These are phyloP conservation scores for Corvus cornix DNA, from an alignment of 2,113 vertebrate species.

Conservation along the genomic window DNA sequence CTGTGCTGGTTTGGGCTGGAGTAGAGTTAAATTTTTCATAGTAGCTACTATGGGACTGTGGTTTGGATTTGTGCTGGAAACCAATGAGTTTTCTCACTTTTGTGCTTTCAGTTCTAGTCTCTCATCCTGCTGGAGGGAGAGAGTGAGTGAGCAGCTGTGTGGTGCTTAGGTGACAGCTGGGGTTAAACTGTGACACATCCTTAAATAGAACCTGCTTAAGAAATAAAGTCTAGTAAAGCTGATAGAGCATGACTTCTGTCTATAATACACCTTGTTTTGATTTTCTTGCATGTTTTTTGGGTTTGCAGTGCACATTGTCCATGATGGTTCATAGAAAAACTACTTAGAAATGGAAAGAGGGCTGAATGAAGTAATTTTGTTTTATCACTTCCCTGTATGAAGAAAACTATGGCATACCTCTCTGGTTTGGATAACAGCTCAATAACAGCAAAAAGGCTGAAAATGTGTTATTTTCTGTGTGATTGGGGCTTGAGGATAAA, in stretches of 20 bases:
- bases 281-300: background rate
- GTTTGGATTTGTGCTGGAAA: background rate
- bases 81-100: background rate
- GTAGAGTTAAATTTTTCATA: background rate
- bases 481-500: background rate
- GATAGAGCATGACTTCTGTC: fast-evolving
- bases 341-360: background rate
- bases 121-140: background rate
- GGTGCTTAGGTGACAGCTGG: background rate
- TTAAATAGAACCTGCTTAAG: background rate
- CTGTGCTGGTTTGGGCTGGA: background rate
- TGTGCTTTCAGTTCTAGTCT: background rate
- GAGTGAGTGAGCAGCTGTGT: background rate
- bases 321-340: background rate
- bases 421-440: background rate
- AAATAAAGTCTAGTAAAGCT: background rate
- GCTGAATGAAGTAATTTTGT: background rate
- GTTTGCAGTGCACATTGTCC: background rate
- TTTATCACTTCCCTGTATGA: background rate
- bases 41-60: background rate
- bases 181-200: background rate
- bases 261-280: background rate
- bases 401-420: background rate
- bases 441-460: background rate
- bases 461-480: background rate